Conservation (phyloP, 2,797 vertebrate species). For the Fratercula arctica region DNA sequence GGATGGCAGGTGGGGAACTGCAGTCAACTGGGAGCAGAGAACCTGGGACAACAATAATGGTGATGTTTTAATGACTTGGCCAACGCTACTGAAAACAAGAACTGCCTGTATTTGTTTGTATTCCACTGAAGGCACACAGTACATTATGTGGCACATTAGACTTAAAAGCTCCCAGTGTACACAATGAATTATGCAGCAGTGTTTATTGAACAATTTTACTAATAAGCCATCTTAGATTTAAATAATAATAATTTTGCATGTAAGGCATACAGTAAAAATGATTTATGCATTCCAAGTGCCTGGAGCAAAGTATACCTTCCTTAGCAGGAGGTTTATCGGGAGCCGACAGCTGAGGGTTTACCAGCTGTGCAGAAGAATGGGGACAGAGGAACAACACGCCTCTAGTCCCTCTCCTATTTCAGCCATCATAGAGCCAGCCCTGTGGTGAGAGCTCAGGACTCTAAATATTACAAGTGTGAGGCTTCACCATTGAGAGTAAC, state of each 20-base stretch:
- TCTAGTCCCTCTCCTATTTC: not conserved
- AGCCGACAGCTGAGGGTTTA: not conserved
- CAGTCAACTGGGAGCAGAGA: not conserved
- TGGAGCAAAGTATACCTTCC: not conserved
- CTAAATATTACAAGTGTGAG: not conserved
- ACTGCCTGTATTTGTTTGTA: not conserved
- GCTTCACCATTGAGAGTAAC: not conserved
- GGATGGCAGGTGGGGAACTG: not conserved
- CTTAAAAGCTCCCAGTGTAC: not conserved
- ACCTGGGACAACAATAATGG: not conserved
- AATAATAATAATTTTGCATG: slow-evolving; percentile 26
- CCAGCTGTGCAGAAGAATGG: not conserved
- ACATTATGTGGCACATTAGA: not conserved
- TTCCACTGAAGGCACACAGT: not conserved
- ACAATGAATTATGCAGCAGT: slow-evolving; percentile 1
- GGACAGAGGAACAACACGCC: not conserved
- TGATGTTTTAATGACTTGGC: not conserved
- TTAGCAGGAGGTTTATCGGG: not conserved
- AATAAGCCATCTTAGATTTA: slow-evolving; percentile 33
- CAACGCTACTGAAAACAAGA: not conserved
- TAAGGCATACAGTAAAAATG: not conserved
- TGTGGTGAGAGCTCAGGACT: not conserved
- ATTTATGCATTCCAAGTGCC: not conserved
- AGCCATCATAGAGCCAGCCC: not conserved
- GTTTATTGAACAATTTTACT: slow-evolving; percentile 28